Conservation (phyloP, 1,140 invertebrate species). For the Ericerus pela region DNA sequence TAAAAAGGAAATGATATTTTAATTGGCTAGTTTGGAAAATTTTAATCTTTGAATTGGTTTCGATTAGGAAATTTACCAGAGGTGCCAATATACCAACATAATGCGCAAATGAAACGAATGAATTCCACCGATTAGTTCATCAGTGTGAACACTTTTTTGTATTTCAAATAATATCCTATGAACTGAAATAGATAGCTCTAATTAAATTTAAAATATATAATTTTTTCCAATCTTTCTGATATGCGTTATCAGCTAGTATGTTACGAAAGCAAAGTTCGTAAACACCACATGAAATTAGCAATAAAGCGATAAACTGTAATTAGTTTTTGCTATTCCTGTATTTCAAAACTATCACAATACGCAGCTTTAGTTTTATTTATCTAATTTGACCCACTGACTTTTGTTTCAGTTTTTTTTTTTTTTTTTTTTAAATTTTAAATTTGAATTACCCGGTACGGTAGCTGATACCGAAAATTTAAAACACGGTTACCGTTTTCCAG, state of each 20-base stretch:
- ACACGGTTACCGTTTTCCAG: constrained; percentile 58
- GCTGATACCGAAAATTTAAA: neutral
- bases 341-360: neutral
- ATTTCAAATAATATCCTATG: too few species aligned
- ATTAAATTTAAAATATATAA: neutral
- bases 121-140: too few species aligned
- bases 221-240: neutral
- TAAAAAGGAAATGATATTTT: too few species aligned
- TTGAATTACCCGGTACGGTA: neutral
- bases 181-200: too few species aligned
- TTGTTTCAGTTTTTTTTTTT: neutral
- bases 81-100: too few species aligned
- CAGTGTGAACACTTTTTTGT: too few species aligned
- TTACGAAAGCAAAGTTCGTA: neutral
- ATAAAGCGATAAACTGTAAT: neutral
- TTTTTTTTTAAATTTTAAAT: constrained; percentile 1
- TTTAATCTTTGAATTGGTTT: too few species aligned
- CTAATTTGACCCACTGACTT: neutral
- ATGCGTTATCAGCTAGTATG: neutral
- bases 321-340: neutral
- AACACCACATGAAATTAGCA: neutral
- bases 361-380: neutral
- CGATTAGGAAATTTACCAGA: too few species aligned
- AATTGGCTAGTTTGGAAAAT: too few species aligned
- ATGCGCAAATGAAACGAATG: too few species aligned